These are phyloP conservation scores for Peromyscus californicus DNA, from an alignment of 2,113 vertebrate species.

Conservation along the genomic window DNA sequence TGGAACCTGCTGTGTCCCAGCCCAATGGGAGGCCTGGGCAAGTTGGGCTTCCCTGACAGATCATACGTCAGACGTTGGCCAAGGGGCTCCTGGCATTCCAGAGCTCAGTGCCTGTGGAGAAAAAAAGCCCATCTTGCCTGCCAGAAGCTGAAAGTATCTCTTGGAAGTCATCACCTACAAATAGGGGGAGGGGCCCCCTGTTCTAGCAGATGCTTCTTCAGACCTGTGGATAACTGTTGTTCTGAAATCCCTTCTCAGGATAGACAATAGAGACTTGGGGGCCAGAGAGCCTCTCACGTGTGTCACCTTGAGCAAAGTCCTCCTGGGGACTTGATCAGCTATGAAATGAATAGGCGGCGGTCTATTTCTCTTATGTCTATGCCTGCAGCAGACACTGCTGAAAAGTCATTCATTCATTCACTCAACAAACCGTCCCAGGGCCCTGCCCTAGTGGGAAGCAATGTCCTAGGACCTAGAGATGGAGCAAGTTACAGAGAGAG, in stretches of 20 bases:
- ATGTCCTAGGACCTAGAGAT: not conserved
- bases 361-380: rapidly evolving
- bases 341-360: not conserved
- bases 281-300: not conserved
- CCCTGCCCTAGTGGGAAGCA: rapidly evolving
- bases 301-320: not conserved
- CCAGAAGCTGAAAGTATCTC: not conserved
- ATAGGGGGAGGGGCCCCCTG: not conserved
- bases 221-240: not conserved
- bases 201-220: not conserved
- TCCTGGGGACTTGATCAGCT: not conserved
- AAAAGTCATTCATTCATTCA: not conserved
- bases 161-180: not conserved
- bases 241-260: not conserved
- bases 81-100: not conserved
- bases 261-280: not conserved
- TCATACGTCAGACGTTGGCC: not conserved
- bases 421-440: not conserved
- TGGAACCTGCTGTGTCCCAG: not conserved
- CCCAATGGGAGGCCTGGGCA: not conserved
- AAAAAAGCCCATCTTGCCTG: no score
- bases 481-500: not conserved
- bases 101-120: not conserved
- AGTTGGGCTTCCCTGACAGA: not conserved
- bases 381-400: not conserved